Conservation (phyloP, 2,797 vertebrate genomes). For the Gambusia yucatana region DNA sequence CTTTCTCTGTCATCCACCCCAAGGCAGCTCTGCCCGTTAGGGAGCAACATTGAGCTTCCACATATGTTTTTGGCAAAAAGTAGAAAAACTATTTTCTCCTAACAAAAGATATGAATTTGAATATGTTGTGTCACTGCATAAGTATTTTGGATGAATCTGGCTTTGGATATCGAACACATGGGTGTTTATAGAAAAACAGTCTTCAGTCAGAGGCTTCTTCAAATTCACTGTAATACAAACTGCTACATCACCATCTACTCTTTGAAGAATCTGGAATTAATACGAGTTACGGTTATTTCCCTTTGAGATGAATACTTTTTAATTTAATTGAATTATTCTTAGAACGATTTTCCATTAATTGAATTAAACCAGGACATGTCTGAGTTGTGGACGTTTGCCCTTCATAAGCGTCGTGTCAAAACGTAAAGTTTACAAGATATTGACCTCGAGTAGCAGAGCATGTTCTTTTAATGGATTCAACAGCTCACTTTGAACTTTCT, state of each 20-base stretch:
- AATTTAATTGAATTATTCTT: too few relatives aligned
- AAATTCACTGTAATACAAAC: too few relatives aligned
- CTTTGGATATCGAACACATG: not conserved
- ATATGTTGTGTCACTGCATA: not conserved
- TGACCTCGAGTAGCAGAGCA: not conserved
- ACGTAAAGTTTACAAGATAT: not conserved
- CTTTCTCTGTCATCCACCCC: constrained; percentile 40
- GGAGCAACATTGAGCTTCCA: constrained; percentile 56
- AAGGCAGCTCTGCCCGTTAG: constrained; percentile 58
- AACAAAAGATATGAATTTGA: not conserved
- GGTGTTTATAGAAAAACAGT: too few relatives aligned
- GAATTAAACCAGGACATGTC: not conserved
- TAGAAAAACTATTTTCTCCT: not conserved
- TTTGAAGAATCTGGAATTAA: too few relatives aligned
- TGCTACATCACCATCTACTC: too few relatives aligned
- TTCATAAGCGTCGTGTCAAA: not conserved
- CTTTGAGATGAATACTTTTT: too few relatives aligned
- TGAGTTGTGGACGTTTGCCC: not conserved
- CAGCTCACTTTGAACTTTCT: not conserved
- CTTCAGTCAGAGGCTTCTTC: too few relatives aligned
- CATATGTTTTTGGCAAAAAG: constrained; percentile 50
- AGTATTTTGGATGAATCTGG: not conserved
- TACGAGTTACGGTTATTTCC: too few relatives aligned
- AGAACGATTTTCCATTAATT: not conserved
- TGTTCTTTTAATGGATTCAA: not conserved